These are phyloP conservation scores for Cephonodes hylas DNA, from an alignment of 2,888 invertebrate species.

Conservation along the genomic window DNA sequence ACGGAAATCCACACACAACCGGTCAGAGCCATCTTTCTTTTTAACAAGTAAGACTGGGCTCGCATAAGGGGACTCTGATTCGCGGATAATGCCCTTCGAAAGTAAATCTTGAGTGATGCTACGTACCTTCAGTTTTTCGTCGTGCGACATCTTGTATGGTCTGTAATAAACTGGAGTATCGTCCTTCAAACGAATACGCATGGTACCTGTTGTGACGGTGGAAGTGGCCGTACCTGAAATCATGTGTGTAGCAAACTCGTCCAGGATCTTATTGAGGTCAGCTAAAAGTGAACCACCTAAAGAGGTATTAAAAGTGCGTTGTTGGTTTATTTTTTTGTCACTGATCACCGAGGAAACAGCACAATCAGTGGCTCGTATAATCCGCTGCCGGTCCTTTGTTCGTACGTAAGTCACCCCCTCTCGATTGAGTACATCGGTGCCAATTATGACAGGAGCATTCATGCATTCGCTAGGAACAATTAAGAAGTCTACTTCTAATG, in stretches of 20 bases:
- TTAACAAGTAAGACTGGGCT: constrained; percentile 23
- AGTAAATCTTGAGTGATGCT: constrained; percentile 26
- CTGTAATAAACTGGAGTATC: constrained; percentile 25
- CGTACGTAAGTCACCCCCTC: constrained; percentile 26
- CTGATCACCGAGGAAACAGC: background rate
- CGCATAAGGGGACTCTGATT: constrained; percentile 21
- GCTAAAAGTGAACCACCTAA: background rate
- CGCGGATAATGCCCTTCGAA: constrained; percentile 25
- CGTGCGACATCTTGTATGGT: constrained; percentile 27
- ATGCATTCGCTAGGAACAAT: constrained; percentile 23
- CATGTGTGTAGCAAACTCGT: constrained; percentile 21
- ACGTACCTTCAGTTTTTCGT: constrained; percentile 28
- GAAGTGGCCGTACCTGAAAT: constrained; percentile 28
- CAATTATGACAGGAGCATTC: constrained; percentile 24
- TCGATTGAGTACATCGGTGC: constrained; percentile 28
- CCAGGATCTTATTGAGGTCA: constrained; percentile 9
- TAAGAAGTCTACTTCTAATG: constrained; percentile 27
- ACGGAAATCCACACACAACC: constrained; percentile 28
- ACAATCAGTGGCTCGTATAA: constrained; percentile 9
- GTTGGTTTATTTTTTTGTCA: background rate
- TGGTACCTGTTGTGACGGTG: constrained; percentile 30
- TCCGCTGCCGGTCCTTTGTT: constrained; percentile 16
- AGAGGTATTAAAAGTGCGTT: background rate
- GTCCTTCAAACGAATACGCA: constrained; percentile 27
- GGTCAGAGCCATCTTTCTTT: constrained; percentile 26